Conservation (phyloP, 2,888 invertebrate species). For the Acanthosepion lycidas region DNA sequence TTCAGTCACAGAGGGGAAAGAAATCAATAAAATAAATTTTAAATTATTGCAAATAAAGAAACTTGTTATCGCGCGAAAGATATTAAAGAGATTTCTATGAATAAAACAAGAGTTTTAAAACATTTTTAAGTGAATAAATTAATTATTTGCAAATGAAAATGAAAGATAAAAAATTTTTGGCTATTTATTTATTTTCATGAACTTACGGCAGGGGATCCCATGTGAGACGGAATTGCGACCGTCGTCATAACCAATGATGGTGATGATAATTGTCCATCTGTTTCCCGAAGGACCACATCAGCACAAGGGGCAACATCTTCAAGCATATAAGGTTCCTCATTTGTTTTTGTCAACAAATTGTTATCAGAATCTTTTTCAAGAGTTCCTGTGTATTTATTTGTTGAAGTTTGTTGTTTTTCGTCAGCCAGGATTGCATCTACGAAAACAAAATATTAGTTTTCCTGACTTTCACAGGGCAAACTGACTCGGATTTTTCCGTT, state of each 20-base stretch:
- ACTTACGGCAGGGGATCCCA: background rate
- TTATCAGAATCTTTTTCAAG: background rate
- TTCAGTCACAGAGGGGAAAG: too few species aligned
- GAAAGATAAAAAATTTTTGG: too few species aligned
- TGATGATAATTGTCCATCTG: background rate
- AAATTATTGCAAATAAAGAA: too few species aligned
- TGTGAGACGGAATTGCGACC: background rate
- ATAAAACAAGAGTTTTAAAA: too few species aligned
- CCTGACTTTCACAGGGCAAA: background rate
- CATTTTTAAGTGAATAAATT: too few species aligned
- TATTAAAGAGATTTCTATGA: too few species aligned
- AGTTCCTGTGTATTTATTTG: background rate
- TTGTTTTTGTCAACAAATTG: background rate
- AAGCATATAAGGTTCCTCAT: background rate
- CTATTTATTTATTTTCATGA: background rate
- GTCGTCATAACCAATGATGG: background rate
- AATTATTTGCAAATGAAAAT: too few species aligned
- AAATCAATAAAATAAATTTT: too few species aligned
- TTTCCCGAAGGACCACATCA: background rate
- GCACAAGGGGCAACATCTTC: background rate
- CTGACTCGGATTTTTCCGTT: too few species aligned
- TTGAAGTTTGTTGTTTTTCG: background rate
- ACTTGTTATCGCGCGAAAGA: too few species aligned
- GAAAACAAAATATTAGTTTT: background rate
- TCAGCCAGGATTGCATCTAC: background rate